A percentile compares a stretch with the other conserved stretches of the same genome.
These are phyloP conservation scores for Zelleria hepariella DNA, from an alignment of 2,888 invertebrate species.

Conservation along the genomic window DNA sequence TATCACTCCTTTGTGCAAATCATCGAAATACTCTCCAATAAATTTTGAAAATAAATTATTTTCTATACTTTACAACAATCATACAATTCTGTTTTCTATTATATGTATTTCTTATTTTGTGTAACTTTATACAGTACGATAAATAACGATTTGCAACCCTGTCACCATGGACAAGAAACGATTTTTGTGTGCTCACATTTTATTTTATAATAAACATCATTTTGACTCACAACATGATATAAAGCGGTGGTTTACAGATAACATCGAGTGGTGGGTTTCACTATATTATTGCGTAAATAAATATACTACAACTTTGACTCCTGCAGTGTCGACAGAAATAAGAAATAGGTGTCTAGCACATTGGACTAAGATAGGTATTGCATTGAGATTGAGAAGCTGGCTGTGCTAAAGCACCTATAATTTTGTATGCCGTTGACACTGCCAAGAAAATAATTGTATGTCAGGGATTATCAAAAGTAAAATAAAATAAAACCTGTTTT, in stretches of 20 bases:
- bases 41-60: slow-evolving; percentile 39
- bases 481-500: neutral
- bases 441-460: too few species aligned
- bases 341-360: neutral
- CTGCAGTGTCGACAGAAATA: too few species aligned
- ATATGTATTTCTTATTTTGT: slow-evolving; percentile 2
- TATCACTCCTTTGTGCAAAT: neutral
- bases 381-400: too few species aligned
- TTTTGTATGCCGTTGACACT: too few species aligned
- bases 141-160: slow-evolving; percentile 22
- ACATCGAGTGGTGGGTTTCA: neutral
- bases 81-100: slow-evolving; percentile 19
- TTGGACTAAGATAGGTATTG: neutral
- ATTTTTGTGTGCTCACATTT: neutral
- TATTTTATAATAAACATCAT: neutral
- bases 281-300: too few species aligned
- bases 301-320: too few species aligned
- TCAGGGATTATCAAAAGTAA: too few species aligned
- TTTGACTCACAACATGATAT: slow-evolving; percentile 2
- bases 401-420: too few species aligned
- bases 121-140: slow-evolving; percentile 7
- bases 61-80: slow-evolving; percentile 41
- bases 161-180: slow-evolving; percentile 27
- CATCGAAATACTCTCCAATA: neutral
- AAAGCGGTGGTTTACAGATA: slow-evolving; percentile 1